Conservation (phyloP, 2,888 invertebrate genomes). For the Nymphalis urticae region DNA sequence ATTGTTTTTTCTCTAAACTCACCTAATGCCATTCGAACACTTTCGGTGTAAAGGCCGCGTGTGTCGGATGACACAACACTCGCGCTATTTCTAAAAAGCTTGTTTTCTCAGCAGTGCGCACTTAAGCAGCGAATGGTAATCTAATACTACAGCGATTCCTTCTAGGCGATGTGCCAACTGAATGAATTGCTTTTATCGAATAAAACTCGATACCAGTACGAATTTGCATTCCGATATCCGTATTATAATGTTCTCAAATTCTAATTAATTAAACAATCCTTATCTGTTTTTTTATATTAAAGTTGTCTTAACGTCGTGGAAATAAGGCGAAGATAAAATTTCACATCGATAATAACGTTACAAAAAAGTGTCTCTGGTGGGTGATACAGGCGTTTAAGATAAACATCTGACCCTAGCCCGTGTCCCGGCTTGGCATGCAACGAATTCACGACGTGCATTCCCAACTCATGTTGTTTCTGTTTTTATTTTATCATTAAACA, state of each 20-base stretch:
- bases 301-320: constrained; percentile 42
- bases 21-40: constrained; percentile 76
- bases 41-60: constrained; percentile 73
- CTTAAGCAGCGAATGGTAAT: constrained; percentile 75
- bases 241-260: constrained; percentile 3
- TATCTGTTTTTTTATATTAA: constrained; percentile 41
- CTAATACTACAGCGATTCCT: constrained; percentile 61
- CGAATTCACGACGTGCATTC: constrained; percentile 76
- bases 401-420: constrained; percentile 75
- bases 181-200: constrained; percentile 20
- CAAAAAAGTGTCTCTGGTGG: constrained; percentile 78
- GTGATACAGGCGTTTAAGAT: constrained; percentile 81
- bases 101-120: constrained; percentile 77
- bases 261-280: constrained; percentile 30
- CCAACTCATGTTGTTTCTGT: constrained; percentile 51
- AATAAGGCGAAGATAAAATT: constrained; percentile 61
- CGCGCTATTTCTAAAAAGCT: constrained; percentile 78
- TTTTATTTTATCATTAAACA: constrained; percentile 56
- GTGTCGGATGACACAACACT: constrained; percentile 61
- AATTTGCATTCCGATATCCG: neutral
- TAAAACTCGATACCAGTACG: constrained; percentile 13
- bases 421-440: constrained; percentile 68
- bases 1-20: constrained; percentile 73
- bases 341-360: constrained; percentile 71
- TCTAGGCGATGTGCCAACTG: constrained; percentile 69